Evolutionary conservation across 2,888 invertebrate species (phyloP).

Genomic region (Argyra leucocephala): DNA sequence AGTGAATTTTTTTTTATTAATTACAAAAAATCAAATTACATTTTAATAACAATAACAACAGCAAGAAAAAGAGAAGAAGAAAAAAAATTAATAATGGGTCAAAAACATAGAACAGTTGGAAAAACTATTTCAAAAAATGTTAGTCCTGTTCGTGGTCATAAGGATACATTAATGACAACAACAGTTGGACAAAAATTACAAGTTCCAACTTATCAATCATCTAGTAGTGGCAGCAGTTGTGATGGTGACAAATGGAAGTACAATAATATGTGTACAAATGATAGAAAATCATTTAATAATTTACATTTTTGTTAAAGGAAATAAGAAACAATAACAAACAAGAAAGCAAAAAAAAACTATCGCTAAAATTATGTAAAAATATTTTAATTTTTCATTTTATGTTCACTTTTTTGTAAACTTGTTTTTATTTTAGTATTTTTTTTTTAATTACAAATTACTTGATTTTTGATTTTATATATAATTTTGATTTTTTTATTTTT

Average conservation of each 20-base stretch:
- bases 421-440: too few species aligned
- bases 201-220: background rate
- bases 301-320: constrained; percentile 36
- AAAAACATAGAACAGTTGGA: constrained; percentile 17
- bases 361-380: too few species aligned
- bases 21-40: background rate
- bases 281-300: constrained; percentile 38
- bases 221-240: background rate
- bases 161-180: constrained; percentile 9
- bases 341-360: background rate
- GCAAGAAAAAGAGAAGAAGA: background rate
- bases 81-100: constrained; percentile 22
- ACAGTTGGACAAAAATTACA: constrained; percentile 28
- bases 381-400: too few species aligned
- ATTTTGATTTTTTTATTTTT: too few species aligned
- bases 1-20: too few species aligned
- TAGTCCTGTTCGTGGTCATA: constrained; percentile 17
- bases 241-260: constrained; percentile 39
- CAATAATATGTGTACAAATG: constrained; percentile 38
- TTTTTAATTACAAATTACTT: too few species aligned
- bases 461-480: too few species aligned
- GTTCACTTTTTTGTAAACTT: too few species aligned
- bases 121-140: constrained; percentile 19
- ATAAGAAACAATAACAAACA: background rate
- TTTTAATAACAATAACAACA: background rate